Conservation (phyloP, 2,113 vertebrate genomes). For the Pycnonotus jocosus region DNA sequence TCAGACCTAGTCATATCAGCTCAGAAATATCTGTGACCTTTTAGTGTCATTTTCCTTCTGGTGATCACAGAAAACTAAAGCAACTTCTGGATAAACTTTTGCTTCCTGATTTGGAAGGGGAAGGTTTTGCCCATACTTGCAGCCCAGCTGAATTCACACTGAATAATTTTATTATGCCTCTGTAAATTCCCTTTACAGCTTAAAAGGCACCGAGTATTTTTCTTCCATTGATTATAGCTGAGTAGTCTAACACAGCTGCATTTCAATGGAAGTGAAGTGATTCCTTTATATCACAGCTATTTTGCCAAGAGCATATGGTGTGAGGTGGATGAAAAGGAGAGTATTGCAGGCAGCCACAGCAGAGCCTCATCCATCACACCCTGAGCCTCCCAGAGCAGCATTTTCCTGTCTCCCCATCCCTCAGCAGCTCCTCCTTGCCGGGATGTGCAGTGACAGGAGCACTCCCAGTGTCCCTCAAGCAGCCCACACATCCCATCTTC, state of each 20-base stretch:
- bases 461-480: background rate
- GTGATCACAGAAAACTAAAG: background rate
- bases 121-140: background rate
- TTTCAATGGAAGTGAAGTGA: conserved; percentile 23
- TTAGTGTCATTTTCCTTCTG: background rate
- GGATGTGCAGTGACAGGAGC: background rate
- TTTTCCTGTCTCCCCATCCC: background rate
- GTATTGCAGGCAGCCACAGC: background rate
- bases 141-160: conserved; percentile 43
- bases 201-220: conserved; percentile 16
- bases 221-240: conserved; percentile 34
- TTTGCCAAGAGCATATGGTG: conserved; percentile 32
- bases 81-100: background rate
- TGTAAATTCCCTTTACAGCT: conserved; percentile 29
- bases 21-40: conserved; percentile 4
- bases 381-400: background rate
- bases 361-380: background rate
- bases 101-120: background rate
- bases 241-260: conserved; percentile 30
- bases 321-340: conserved; percentile 41
- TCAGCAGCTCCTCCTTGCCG: background rate
- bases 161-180: conserved; percentile 28
- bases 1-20: background rate
- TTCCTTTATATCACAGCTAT: conserved; percentile 1
- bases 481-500: background rate